Evolutionary conservation across 2,888 invertebrate genomes (phyloP).

Genomic region (Cryptocephalus moraei): DNA sequence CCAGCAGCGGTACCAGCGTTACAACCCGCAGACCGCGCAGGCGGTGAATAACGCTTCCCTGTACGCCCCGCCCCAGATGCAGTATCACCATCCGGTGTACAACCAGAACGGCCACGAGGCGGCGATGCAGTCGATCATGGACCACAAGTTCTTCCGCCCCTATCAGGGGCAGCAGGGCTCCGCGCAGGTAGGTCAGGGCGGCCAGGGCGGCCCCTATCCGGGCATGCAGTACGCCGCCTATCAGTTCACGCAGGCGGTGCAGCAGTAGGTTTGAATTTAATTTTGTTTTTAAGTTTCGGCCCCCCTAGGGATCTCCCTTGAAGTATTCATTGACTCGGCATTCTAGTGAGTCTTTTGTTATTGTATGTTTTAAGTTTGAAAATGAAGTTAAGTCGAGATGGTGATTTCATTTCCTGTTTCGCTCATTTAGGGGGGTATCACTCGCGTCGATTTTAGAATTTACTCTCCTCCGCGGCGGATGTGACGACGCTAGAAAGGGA

Average conservation of each 20-base stretch:
- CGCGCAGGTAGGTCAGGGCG: constrained; percentile 37
- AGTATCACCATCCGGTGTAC: constrained; percentile 17
- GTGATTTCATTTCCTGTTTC: too few relatives aligned
- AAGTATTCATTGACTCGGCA: too few relatives aligned
- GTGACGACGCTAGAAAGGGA: too few relatives aligned
- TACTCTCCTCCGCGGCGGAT: too few relatives aligned
- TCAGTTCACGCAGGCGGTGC: constrained; percentile 54
- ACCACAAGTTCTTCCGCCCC: constrained; percentile 67
- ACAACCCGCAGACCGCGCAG: constrained; percentile 24
- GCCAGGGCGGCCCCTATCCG: constrained; percentile 53
- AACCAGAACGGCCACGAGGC: constrained; percentile 29
- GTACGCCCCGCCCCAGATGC: constrained; percentile 41
- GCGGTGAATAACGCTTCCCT: constrained; percentile 29
- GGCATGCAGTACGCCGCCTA: constrained; percentile 51
- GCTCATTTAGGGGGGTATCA: too few relatives aligned
- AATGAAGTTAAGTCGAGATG: too few relatives aligned
- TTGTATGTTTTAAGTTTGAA: too few relatives aligned
- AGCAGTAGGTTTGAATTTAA: constrained; percentile 50
- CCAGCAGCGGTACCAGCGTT: constrained; percentile 26
- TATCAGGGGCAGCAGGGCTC: constrained; percentile 48
- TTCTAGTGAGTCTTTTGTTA: too few relatives aligned
- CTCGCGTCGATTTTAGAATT: too few relatives aligned
- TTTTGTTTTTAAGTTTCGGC: too few relatives aligned
- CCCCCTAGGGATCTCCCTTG: too few relatives aligned
- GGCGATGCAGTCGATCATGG: constrained; percentile 46